Conservation (phyloP, 1,140 invertebrate genomes). For the Drosophila jambulina region DNA sequence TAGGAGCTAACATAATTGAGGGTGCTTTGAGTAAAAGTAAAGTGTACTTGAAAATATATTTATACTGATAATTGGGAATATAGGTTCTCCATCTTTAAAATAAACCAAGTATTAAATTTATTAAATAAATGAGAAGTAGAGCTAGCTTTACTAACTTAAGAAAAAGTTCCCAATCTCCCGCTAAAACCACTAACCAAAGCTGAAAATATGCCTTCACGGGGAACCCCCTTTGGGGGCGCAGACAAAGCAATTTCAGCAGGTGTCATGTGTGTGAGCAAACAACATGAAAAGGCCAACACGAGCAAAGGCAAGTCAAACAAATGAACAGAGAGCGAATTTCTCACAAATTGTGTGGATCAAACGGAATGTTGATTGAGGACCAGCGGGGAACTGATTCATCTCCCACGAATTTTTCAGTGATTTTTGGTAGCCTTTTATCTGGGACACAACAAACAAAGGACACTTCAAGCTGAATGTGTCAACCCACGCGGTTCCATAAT, state of each 20-base stretch:
- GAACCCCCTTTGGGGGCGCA: not conserved
- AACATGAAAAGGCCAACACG: slow-evolving; percentile 32
- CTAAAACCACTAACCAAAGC: not conserved
- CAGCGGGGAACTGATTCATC: slow-evolving; percentile 23
- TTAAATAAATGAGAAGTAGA: no score
- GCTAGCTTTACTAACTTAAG: not conserved
- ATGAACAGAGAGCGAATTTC: slow-evolving; percentile 20
- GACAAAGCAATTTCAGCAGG: slow-evolving; percentile 32
- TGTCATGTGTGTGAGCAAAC: slow-evolving; percentile 11
- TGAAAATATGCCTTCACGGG: no score
- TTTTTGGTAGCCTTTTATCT: slow-evolving; percentile 28
- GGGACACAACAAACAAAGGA: slow-evolving; percentile 11
- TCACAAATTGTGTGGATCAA: slow-evolving; percentile 42
- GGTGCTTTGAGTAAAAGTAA: not conserved
- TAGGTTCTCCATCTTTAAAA: no score
- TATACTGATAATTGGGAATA: not conserved
- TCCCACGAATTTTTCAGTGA: slow-evolving; percentile 3
- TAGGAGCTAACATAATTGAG: not conserved
- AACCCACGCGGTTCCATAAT: slow-evolving; percentile 40
- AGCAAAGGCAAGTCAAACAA: slow-evolving; percentile 17
- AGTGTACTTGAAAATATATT: not conserved
- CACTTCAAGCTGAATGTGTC: slow-evolving; percentile 3
- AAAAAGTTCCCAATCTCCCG: not conserved
- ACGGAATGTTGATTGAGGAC: slow-evolving; percentile 27
- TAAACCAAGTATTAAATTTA: no score